phyloP scores from a whole-genome alignment of 1,140 invertebrate genomes.

The Procambarus clarkii region DNA sequence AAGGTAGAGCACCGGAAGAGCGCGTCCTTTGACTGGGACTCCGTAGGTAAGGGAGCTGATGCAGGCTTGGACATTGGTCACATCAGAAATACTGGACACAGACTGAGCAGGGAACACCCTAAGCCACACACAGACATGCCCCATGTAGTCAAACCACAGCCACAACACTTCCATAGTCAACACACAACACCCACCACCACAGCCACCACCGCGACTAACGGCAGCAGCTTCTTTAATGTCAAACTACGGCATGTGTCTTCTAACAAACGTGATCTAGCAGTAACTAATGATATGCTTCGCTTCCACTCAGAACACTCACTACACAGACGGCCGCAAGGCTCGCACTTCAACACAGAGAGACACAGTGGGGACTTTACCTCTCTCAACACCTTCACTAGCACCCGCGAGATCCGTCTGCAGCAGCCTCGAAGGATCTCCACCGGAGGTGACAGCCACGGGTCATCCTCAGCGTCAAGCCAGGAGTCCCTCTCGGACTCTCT shows the following conservation, averaged over 20 bases:
- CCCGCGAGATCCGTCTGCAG: background rate
- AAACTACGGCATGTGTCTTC: conserved; percentile 66
- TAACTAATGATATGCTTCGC: conserved; percentile 53
- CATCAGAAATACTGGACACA: conserved; percentile 18
- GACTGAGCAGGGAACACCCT: conserved; percentile 12
- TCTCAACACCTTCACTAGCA: conserved; percentile 19
- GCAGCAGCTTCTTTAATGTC: conserved; percentile 66
- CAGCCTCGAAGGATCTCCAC: background rate
- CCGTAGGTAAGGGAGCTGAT: conserved; percentile 68
- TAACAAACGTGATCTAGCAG: conserved; percentile 42
- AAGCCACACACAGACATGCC: conserved; percentile 15
- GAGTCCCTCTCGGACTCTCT: conserved; percentile 40
- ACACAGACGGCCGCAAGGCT: conserved; percentile 43
- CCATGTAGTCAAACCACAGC: conserved; percentile 19
- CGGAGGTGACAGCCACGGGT: conserved; percentile 38
- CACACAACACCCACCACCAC: conserved; percentile 6
- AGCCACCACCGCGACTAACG: conserved; percentile 29
- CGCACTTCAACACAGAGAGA: conserved; percentile 10
- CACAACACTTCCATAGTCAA: conserved; percentile 1
- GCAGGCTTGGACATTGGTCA: conserved; percentile 33
- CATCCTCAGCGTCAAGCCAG: conserved; percentile 43
- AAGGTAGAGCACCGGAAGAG: conserved; percentile 68
- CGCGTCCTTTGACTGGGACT: conserved; percentile 66
- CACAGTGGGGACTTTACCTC: conserved; percentile 36
- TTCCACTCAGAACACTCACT: conserved; percentile 55